Evolutionary conservation across 2,888 invertebrate species (phyloP).

Genomic region (Galerucella pusilla): DNA sequence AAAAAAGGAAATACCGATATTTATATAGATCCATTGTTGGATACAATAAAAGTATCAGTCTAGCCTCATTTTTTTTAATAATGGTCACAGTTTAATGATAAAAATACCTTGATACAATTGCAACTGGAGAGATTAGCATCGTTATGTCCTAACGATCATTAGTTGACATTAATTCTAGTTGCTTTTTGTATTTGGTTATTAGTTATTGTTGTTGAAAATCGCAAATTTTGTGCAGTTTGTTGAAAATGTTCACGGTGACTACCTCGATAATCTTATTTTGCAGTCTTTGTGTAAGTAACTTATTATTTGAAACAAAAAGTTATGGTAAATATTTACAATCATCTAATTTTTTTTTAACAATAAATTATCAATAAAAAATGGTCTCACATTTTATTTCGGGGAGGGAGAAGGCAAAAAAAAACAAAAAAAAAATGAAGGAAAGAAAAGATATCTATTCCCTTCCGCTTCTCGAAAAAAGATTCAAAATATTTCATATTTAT

Average conservation of each 20-base stretch:
- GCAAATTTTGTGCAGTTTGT: constrained; percentile 2
- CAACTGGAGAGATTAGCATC: constrained; percentile 4
- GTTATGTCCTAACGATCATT: constrained; percentile 5
- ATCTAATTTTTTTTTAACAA: no score
- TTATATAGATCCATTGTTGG: constrained; percentile 3
- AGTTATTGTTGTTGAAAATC: constrained; percentile 1
- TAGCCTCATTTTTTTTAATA: constrained; percentile 15
- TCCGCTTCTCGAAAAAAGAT: no score
- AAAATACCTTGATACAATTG: constrained; percentile 6
- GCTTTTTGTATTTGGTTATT: constrained; percentile 2
- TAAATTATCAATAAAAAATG: no score
- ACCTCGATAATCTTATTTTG: background rate
- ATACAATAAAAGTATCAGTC: constrained; percentile 4
- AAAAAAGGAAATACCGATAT: constrained; percentile 12
- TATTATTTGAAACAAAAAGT: no score
- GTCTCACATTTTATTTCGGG: no score
- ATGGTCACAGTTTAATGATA: background rate
- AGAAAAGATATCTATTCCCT: no score
- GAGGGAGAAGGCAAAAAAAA: no score
- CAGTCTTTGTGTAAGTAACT: constrained; percentile 4
- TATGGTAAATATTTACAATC: no score
- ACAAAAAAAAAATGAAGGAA: no score
- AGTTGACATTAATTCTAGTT: background rate
- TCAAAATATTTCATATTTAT: no score
- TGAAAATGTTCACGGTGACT: background rate